Base-by-base conservation (phyloP, 2,797 vertebrate species). In the Orestias chungarensis region DNA sequence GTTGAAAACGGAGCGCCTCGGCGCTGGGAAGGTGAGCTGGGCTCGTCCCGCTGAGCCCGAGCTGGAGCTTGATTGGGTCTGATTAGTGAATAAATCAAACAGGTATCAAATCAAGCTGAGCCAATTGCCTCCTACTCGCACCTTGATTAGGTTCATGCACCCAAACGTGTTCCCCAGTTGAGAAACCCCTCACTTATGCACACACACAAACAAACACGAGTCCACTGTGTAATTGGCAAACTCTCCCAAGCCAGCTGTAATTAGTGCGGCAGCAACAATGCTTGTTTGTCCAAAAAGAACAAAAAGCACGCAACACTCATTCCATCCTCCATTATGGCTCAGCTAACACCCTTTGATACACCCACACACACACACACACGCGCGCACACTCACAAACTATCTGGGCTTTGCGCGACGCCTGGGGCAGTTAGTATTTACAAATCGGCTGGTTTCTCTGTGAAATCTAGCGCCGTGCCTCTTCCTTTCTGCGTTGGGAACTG, bases 11-110 rank as follows among this genome's bases (percentile, higher is more conserved):
- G 88, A 89, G 82, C 42, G 71, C 71, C 85, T 88, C 86, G 3
- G 71, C 6, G 87, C 80, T 12, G 82, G 78, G 25, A 82, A 84
- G 84, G 83, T 69, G 85, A 88, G 82, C 73, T 40, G 71, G 1
- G 64, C 75, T 79, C 81, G 79, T 80, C 89, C 87, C 82, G 70
- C 89, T 86, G 89, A 77, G 90, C 76, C 75, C 0, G 44, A 73
- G 89, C 87, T 65, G 83, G 87, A 87, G 87, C 85, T 83, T 93
- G 90, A 92, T 93, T 93, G 89, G 91, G 88, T 91, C 82, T 94
- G 92, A 93, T 93, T 89, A 91, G 87, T 72, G 89, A 86, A 93
- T 90, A 91, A 90, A 92, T 92, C 92, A 91, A 88, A 92, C 91
- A 88, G 87, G 87, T 91, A 92, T 93, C 93, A 90, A 91, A 94